Base-by-base conservation (phyloP, 1,140 invertebrate genomes). In the Formica selysi region DNA sequence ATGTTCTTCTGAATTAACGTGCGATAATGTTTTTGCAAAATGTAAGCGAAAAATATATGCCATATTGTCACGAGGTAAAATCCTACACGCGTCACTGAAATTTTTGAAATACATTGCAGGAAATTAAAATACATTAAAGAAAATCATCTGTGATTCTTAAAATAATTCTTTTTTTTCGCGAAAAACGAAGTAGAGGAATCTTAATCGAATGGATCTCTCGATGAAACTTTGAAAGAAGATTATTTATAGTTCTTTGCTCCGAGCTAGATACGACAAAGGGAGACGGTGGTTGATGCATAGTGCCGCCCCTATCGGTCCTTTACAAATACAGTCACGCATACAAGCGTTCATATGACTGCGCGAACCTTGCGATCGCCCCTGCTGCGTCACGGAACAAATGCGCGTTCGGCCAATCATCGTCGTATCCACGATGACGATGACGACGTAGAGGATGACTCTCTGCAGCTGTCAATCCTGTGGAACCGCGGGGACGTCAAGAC, bases 341-440 rank as follows among this genome's bases (percentile, higher is more conserved):
- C 64, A 76, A 57, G 41, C 79, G 29, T 44, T 51, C 76, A 51
- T 64, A 79, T 59, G 57, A 85, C 51, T 62, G 78, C 79, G 74
- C 86, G 76, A 86, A 74, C 64, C 76, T 79, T 70, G 36, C 73
- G 73, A 59, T 89, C 85, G 89, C 87, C 84, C 88, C 88, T 94
- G 94, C 94, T 95, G 92, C 92, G 94, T 95, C 94, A 95, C 91
- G 93, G 92, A 94, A 93, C 93, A 93, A 94, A 95, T 93, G 93
- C 91, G 79, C 92, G 89, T 92, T 89, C 91, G 89, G 90, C 91
- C 92, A 92, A 93, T 93, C 92, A 93, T 93, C 90, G 86, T 92
- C 59, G 85, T 70, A 67, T 68, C 87, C 83, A 83, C 85, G 89
- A 89, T 89, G 89, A 90, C 87, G 91, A 92, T 92, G 91, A 93